phyloP scores from a whole-genome alignment of 2,113 vertebrate genomes.

The Procavia capensis region DNA sequence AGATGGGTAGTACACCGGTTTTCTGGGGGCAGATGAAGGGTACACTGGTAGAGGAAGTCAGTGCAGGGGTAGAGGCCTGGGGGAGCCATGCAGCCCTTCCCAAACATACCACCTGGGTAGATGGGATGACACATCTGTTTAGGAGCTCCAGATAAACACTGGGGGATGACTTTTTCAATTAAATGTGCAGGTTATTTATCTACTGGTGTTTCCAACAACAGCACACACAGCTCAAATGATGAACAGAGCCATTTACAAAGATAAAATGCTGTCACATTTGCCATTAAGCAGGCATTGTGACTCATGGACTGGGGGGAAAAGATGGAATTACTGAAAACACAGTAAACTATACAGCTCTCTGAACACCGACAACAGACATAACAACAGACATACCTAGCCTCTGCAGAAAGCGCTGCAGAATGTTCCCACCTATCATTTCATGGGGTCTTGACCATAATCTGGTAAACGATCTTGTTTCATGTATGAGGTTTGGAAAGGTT shows the following conservation, averaged over 20 bases:
- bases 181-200: neutral
- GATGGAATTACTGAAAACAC: neutral
- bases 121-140: neutral
- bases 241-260: neutral
- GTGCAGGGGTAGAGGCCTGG: neutral
- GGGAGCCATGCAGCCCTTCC: neutral
- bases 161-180: neutral
- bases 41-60: accelerated
- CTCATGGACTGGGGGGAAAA: neutral
- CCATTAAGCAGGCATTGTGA: neutral
- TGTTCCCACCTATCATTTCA: neutral
- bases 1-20: accelerated
- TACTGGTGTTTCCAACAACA: neutral
- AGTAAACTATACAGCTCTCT: neutral
- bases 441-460: neutral
- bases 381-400: neutral
- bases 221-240: no score
- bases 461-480: neutral
- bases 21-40: accelerated
- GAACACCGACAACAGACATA: neutral
- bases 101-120: neutral
- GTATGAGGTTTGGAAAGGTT: neutral
- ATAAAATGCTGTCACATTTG: neutral
- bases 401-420: no score
- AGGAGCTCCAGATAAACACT: neutral